phyloP scores from a whole-genome alignment of 2,797 vertebrate species.

The Brachyalestes nurse region DNA sequence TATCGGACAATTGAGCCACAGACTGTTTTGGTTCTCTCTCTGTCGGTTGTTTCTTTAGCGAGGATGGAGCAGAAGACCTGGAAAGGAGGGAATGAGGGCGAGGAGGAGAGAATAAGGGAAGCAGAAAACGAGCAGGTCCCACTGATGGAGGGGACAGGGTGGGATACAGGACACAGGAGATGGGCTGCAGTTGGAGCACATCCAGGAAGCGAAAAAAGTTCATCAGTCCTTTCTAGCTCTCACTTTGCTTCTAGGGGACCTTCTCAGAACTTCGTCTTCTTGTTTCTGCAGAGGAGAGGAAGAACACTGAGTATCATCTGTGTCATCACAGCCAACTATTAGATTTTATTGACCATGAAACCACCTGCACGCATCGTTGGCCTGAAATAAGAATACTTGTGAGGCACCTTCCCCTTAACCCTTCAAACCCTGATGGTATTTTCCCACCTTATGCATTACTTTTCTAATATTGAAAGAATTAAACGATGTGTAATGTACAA shows the following conservation, averaged over 20 bases:
- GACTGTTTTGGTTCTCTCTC: constrained; percentile 17
- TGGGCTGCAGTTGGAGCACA: constrained; percentile 47
- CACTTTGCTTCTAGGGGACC: constrained; percentile 91
- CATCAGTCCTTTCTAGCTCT: constrained; percentile 92
- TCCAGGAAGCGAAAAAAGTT: constrained; percentile 48
- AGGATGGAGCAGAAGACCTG: constrained; percentile 51
- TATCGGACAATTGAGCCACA: not conserved
- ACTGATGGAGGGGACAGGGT: constrained; percentile 1
- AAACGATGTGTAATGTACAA: too few species aligned
- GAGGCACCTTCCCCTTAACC: too few species aligned
- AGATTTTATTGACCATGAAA: not conserved
- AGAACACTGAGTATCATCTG: not conserved
- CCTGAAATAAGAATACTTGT: too few species aligned
- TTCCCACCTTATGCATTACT: too few species aligned
- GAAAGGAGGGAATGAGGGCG: constrained; percentile 21
- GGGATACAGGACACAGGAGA: constrained; percentile 44
- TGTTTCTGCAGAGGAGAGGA: constrained; percentile 70
- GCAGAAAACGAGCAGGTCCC: not conserved
- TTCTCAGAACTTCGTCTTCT: constrained; percentile 91
- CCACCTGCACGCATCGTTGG: too few species aligned
- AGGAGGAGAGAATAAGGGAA: constrained; percentile 26
- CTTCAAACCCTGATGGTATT: too few species aligned
- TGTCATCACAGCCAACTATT: not conserved
- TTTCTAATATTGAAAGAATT: too few species aligned
- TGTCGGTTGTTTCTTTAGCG: constrained; percentile 54